Percentiles rank a stretch among this genome's conserved stretches.
phyloP scores from a whole-genome alignment of 2,113 vertebrate genomes.

The Forbesichthys papilliferus region DNA sequence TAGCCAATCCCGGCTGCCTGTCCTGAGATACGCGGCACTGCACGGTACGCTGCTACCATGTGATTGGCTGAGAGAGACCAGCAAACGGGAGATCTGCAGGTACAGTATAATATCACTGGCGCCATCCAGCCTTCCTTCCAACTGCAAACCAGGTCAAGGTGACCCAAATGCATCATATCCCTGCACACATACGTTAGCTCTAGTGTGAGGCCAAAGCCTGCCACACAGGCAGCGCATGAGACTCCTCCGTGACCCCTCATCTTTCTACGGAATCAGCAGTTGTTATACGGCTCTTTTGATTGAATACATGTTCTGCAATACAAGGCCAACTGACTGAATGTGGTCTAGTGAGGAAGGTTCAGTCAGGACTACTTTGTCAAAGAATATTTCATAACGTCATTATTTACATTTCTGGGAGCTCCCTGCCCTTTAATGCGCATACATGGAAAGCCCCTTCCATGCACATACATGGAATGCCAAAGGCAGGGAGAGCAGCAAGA shows the following conservation, averaged over 20 bases:
- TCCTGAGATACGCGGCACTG: conserved; percentile 18
- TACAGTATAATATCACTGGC: conserved; percentile 34
- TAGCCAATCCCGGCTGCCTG: conserved; percentile 30
- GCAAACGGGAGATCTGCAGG: conserved; percentile 48
- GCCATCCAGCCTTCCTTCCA: conserved; percentile 35
- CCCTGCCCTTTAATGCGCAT: too few species aligned
- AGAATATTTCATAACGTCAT: too few species aligned
- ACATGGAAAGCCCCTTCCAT: too few species aligned
- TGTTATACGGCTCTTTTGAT: conserved; percentile 27
- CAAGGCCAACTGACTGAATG: conserved; percentile 31
- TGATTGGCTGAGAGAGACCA: conserved; percentile 33
- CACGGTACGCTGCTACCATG: conserved; percentile 27
- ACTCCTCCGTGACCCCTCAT: conserved; percentile 9
- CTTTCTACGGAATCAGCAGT: conserved; percentile 37
- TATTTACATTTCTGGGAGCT: too few species aligned
- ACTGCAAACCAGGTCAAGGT: conserved; percentile 72
- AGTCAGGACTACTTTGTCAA: too few species aligned
- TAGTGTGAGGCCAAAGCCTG: background rate
- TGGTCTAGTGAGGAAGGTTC: conserved; percentile 14
- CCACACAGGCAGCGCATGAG: conserved; percentile 17
- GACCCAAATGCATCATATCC: conserved; percentile 35
- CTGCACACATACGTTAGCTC: conserved; percentile 16
- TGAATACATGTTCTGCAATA: conserved; percentile 48
- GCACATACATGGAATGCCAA: too few species aligned
- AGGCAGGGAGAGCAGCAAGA: too few species aligned